phyloP scores from a whole-genome alignment of 2,888 invertebrate species.

The Cheilosia pagana region DNA sequence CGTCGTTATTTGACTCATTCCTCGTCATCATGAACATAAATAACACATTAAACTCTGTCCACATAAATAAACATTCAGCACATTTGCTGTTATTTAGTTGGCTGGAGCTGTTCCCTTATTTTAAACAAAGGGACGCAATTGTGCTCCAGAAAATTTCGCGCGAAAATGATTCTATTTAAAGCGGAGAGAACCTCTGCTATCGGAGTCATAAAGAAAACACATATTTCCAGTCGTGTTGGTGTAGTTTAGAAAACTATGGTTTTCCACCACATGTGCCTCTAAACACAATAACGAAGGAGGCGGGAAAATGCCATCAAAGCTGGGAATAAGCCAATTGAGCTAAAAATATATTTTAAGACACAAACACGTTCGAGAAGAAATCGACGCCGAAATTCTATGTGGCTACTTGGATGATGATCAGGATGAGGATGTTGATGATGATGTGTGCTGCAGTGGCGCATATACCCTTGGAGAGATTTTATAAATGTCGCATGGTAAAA shows the following conservation, averaged over 20 bases:
- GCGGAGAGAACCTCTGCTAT: slow-evolving; percentile 23
- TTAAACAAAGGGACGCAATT: slow-evolving; percentile 45
- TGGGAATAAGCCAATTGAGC: slow-evolving; percentile 45
- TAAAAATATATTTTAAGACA: slow-evolving; percentile 48
- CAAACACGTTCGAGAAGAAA: slow-evolving; percentile 34
- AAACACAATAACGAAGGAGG: slow-evolving; percentile 36
- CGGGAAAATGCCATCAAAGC: slow-evolving; percentile 44
- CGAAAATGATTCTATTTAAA: slow-evolving; percentile 25
- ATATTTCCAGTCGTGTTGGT: background rate
- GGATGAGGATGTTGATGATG: slow-evolving; percentile 14
- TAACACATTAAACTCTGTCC: slow-evolving; percentile 38
- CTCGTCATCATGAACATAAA: slow-evolving; percentile 16
- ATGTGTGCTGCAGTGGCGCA: slow-evolving; percentile 23
- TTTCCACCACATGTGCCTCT: slow-evolving; percentile 25
- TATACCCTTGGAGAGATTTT: slow-evolving; percentile 54
- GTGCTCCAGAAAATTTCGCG: slow-evolving; percentile 44
- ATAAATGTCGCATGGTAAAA: slow-evolving; percentile 41
- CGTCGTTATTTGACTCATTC: slow-evolving; percentile 21
- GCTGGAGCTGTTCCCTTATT: slow-evolving; percentile 3
- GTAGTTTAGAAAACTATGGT: slow-evolving; percentile 23
- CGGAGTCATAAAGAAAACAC: slow-evolving; percentile 17
- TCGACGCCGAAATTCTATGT: slow-evolving; percentile 26
- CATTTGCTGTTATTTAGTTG: slow-evolving; percentile 5
- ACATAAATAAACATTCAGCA: slow-evolving; percentile 1
- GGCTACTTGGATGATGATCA: slow-evolving; percentile 24